Evolutionary conservation across 2,797 vertebrate genomes (phyloP).

Genomic region (Chromobotia macracanthus): DNA sequence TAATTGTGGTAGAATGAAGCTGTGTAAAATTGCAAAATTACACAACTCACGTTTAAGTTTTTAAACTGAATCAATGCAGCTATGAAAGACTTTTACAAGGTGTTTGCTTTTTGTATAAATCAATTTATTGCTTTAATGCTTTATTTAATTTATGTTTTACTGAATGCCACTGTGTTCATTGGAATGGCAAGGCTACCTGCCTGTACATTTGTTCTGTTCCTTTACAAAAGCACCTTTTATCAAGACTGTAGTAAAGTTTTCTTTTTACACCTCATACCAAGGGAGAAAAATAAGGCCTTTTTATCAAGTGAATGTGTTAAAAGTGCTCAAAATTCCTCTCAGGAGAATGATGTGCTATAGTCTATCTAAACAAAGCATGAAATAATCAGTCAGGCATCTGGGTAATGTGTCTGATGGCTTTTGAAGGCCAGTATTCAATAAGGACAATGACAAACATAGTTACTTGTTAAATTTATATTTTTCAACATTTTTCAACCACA

Average conservation of each 20-base stretch:
- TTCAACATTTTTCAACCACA: too few relatives aligned
- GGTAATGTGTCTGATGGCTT: background rate
- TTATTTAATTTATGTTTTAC: background rate
- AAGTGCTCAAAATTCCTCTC: background rate
- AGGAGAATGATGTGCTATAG: background rate
- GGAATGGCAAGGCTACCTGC: background rate
- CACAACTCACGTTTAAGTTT: too few relatives aligned
- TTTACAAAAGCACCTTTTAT: background rate
- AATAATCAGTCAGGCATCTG: background rate
- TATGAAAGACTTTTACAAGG: background rate
- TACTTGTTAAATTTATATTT: background rate
- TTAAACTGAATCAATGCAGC: too few relatives aligned
- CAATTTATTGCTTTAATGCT: background rate
- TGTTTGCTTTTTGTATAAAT: too few relatives aligned
- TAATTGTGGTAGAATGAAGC: too few relatives aligned
- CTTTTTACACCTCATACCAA: background rate
- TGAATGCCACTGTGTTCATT: background rate
- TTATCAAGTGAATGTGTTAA: background rate
- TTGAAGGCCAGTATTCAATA: constrained; percentile 10
- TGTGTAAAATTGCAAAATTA: too few relatives aligned
- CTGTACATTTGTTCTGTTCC: background rate
- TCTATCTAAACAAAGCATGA: background rate
- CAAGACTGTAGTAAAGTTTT: background rate
- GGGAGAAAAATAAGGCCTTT: background rate
- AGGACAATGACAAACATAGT: background rate